phyloP scores from a whole-genome alignment of 2,797 vertebrate genomes.

The Periophthalmus magnuspinnatus region DNA sequence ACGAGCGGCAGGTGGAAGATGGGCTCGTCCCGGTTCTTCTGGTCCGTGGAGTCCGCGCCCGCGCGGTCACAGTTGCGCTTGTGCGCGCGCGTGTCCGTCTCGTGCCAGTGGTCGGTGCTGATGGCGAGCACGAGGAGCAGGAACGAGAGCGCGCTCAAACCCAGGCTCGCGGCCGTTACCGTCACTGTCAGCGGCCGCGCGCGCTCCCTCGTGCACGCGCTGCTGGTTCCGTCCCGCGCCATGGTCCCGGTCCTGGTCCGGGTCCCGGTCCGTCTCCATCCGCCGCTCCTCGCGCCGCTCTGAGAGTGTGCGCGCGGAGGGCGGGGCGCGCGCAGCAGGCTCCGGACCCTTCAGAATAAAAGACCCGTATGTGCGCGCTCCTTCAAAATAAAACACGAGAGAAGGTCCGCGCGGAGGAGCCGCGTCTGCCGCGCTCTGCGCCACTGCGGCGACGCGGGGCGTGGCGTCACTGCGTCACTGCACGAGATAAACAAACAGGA shows the following conservation, averaged over 20 bases:
- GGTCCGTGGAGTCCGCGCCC: slow-evolving; percentile 82
- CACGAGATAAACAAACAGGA: too few relatives aligned
- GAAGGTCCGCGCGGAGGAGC: too few relatives aligned
- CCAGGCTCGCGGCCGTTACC: slow-evolving; percentile 80
- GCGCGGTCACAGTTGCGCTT: slow-evolving; percentile 83
- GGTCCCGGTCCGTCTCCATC: slow-evolving; percentile 9
- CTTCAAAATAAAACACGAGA: background rate
- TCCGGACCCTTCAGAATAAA: background rate
- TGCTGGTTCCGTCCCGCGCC: slow-evolving; percentile 17
- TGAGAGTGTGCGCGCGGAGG: background rate
- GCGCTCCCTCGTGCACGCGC: slow-evolving; percentile 71
- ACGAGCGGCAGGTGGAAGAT: slow-evolving; percentile 88
- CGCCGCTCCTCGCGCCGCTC: slow-evolving; percentile 34
- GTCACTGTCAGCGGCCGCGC: slow-evolving; percentile 75
- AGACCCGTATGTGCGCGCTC: background rate
- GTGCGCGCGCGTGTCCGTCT: slow-evolving; percentile 85
- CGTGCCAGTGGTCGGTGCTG: slow-evolving; percentile 86
- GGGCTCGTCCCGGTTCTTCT: slow-evolving; percentile 84
- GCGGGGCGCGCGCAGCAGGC: background rate
- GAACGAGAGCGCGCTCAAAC: slow-evolving; percentile 79
- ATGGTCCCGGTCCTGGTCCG: slow-evolving; percentile 10
- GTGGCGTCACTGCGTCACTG: background rate
- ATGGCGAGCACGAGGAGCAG: slow-evolving; percentile 84
- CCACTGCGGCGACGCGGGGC: background rate
- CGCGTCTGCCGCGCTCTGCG: background rate